Evolutionary conservation across 1,140 invertebrate species (phyloP).

Genomic region (Formica exsecta): DNA sequence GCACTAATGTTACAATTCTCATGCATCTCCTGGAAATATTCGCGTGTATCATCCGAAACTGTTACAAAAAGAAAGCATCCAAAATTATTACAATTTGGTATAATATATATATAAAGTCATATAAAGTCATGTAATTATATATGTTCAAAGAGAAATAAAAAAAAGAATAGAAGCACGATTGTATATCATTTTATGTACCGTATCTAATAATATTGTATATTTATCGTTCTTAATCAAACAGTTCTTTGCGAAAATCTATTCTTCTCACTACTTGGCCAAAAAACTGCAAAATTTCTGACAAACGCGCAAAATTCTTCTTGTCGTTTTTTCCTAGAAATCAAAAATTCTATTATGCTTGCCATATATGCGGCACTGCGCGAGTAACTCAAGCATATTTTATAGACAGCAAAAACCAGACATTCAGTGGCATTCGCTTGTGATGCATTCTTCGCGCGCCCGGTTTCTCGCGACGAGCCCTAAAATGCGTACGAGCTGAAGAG

Average conservation of each 20-base stretch:
- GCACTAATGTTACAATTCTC: slow-evolving; percentile 36
- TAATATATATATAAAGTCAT: background rate
- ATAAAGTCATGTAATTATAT: background rate
- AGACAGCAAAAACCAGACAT: slow-evolving; percentile 17
- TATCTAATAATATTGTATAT: background rate
- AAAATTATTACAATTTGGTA: background rate
- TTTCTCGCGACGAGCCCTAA: slow-evolving; percentile 21
- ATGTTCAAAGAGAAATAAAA: background rate
- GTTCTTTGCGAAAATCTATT: background rate
- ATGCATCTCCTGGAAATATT: background rate
- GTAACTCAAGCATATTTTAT: slow-evolving; percentile 50
- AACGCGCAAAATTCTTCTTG: background rate
- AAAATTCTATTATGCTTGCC: slow-evolving; percentile 61
- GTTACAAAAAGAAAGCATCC: background rate
- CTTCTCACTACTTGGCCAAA: background rate
- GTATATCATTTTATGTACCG: background rate
- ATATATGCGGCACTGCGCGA: background rate
- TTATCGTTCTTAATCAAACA: background rate
- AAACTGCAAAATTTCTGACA: slow-evolving; percentile 33
- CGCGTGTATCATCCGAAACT: background rate
- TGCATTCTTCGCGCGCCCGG: slow-evolving; percentile 33
- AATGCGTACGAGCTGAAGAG: background rate
- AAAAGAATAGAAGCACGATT: background rate
- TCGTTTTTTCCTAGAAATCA: background rate
- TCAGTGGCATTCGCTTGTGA: slow-evolving; percentile 48